These are phyloP conservation scores for Gymnobelideus leadbeateri DNA, from an alignment of 2,113 vertebrate genomes.

Conservation along the genomic window DNA sequence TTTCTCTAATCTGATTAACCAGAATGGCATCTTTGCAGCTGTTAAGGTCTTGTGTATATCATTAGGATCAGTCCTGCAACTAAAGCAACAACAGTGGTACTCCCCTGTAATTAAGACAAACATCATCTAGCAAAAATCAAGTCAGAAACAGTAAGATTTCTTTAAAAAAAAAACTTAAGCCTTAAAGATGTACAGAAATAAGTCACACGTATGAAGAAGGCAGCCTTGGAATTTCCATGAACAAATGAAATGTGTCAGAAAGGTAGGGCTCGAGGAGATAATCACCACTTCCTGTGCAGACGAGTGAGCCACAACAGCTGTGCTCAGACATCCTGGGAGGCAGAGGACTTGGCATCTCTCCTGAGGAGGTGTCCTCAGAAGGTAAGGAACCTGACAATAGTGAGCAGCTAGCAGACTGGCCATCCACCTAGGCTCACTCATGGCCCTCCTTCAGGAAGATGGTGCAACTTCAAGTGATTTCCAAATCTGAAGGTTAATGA, in stretches of 20 bases:
- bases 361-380: not conserved
- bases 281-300: not conserved
- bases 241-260: not conserved
- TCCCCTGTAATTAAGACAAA: conserved; percentile 44
- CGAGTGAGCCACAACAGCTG: not conserved
- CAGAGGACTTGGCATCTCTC: not conserved
- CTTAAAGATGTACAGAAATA: conserved; percentile 17
- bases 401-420: not conserved
- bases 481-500: conserved; percentile 16
- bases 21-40: not conserved
- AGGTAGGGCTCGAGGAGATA: too few species aligned
- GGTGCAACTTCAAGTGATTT: not conserved
- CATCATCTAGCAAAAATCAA: not conserved
- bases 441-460: not conserved
- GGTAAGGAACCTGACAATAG: conserved; percentile 5
- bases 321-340: not conserved
- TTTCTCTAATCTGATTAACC: not conserved
- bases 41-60: not conserved
- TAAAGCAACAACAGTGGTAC: conserved; percentile 33
- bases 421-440: not conserved
- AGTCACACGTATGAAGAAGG: not conserved
- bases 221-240: not conserved
- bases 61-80: conserved; percentile 33
- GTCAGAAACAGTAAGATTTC: conserved; percentile 6
- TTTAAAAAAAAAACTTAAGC: conserved; percentile 10